phyloP scores from a whole-genome alignment of 2,888 invertebrate genomes.

The Plebejus argus region DNA sequence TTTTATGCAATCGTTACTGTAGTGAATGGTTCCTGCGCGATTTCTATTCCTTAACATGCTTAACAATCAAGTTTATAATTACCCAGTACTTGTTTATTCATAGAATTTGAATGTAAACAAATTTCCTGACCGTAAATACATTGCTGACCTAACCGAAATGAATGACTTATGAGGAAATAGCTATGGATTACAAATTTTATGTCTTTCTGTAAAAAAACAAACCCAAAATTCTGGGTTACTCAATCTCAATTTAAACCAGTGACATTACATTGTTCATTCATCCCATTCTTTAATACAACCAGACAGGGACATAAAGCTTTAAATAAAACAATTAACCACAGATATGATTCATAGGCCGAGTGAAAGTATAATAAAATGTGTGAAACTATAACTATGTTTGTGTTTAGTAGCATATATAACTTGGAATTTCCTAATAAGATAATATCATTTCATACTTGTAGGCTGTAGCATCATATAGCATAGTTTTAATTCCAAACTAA shows the following conservation, averaged over 20 bases:
- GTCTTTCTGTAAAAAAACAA: too few relatives aligned
- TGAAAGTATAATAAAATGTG: slow-evolving; percentile 64
- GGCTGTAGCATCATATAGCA: not conserved
- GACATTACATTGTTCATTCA: not conserved
- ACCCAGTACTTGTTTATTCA: slow-evolving; percentile 13
- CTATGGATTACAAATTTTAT: too few relatives aligned
- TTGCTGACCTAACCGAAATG: not conserved
- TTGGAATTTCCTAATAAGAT: slow-evolving; percentile 5
- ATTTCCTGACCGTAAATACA: not conserved
- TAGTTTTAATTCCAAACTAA: not conserved
- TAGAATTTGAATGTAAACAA: not conserved
- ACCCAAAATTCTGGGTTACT: not conserved
- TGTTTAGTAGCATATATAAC: not conserved
- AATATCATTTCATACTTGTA: not conserved
- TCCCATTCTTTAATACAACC: not conserved
- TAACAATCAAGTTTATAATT: slow-evolving; percentile 36
- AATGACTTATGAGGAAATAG: too few relatives aligned
- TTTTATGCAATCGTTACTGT: slow-evolving; percentile 71
- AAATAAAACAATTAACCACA: slow-evolving; percentile 22
- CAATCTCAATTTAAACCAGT: not conserved
- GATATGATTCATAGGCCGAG: slow-evolving; percentile 55
- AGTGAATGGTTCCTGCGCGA: slow-evolving; percentile 68
- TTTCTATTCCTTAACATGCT: slow-evolving; percentile 49
- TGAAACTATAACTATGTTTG: slow-evolving; percentile 38
- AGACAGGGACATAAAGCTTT: not conserved